Conservation (phyloP, 2,797 vertebrate species). For the Sternotherus odoratus region DNA sequence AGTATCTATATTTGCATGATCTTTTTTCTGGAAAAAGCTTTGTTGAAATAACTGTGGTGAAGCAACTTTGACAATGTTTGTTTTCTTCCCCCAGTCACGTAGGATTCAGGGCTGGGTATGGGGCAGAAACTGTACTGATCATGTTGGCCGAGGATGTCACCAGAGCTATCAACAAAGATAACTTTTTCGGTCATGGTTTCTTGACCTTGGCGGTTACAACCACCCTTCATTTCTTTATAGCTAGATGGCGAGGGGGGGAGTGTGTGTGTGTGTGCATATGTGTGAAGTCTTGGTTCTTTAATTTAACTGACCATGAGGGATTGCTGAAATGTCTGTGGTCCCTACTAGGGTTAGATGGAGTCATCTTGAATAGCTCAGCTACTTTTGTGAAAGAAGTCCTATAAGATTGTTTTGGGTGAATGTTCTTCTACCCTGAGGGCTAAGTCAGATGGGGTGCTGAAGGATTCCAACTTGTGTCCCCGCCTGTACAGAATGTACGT, state of each 20-base stretch:
- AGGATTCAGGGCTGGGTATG: neutral
- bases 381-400: neutral
- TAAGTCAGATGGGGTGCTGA: neutral
- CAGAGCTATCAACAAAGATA: neutral
- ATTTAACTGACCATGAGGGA: neutral
- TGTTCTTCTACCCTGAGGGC: neutral
- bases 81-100: neutral
- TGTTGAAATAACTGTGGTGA: neutral
- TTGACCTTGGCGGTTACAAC: neutral
- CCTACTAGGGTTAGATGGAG: neutral
- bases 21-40: neutral
- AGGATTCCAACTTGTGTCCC: neutral
- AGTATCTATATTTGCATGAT: neutral
- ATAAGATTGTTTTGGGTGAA: neutral
- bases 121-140: neutral
- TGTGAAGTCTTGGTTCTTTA: neutral
- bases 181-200: neutral
- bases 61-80: neutral
- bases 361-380: neutral
- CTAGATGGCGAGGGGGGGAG: neutral
- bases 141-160: neutral
- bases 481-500: neutral
- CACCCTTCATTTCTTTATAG: neutral
- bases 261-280: no score
- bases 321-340: neutral